Base-by-base conservation (phyloP, 2,888 invertebrate genomes). In the Diachrysia chrysitis region DNA sequence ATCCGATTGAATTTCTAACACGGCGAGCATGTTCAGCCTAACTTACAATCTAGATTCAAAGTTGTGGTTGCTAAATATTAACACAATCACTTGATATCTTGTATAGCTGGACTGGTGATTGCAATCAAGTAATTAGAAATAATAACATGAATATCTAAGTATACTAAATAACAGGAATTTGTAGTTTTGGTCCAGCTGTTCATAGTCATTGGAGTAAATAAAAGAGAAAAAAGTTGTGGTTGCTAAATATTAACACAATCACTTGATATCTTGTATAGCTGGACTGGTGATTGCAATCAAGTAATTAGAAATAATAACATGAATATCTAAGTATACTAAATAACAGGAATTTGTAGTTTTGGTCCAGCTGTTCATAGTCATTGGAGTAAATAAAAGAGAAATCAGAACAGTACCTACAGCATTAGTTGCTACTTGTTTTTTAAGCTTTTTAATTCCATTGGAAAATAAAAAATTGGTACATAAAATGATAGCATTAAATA, bases 211-310 rank as follows among this genome's bases (percentile, higher is more conserved):
- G 10, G 1, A 35, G 14, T 35, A 9, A 32, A 32, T 32, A 14
- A 10, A 10, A 12, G 14, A 12, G 35, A 2, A 35, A 12, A 37
- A 61, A 70, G 58, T 65, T 69, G 69, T 56, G 71, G 73, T 54
- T 61, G 63, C 66, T 81, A 78, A 81, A 78, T 78, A 63, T 69
- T 56, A 62, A 82, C 64, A 64, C 57, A 78, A 78, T 80, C 71
- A 73, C 58, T 55, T 56, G 46, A 74, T 69, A 53, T 61, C 58
- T 32, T 56, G 42, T 59, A 12, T 21, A 59, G 66, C 23, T 42
- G 57, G 23, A 48, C 21, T 64, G 12, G 53, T 60, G 57, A 58
- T 71, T 58, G 60, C 73, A 73, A 73, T 73, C 66, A 76, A 14
- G 17, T 55, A 25, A 51, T 21, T 51, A 4, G 12, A 51, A 21